These are phyloP conservation scores for Bombus cullumanus DNA, from an alignment of 1,140 invertebrate species.

Conservation along the genomic window DNA sequence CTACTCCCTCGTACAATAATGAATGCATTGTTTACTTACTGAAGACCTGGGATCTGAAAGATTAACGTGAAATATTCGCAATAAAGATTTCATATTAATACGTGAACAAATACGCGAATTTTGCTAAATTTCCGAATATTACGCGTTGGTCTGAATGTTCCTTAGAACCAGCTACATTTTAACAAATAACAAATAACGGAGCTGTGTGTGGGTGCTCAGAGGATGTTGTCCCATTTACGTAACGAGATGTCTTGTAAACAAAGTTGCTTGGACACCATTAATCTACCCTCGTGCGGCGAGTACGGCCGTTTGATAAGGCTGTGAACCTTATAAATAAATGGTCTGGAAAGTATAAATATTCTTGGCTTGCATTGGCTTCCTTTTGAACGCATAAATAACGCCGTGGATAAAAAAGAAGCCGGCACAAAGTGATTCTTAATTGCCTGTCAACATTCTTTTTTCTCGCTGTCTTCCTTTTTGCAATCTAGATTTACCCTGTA, in stretches of 20 bases:
- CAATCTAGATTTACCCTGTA: neutral
- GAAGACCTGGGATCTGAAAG: too few relatives aligned
- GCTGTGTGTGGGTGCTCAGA: neutral
- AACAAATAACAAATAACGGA: neutral
- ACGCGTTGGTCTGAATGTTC: neutral
- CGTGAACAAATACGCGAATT: neutral
- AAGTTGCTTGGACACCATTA: slow-evolving; percentile 5
- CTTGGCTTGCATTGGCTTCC: neutral
- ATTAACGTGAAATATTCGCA: too few relatives aligned
- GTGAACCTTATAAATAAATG: slow-evolving; percentile 35
- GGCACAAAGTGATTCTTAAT: slow-evolving; percentile 35
- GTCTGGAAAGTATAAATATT: slow-evolving; percentile 34
- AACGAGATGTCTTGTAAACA: slow-evolving; percentile 40
- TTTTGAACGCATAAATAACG: slow-evolving; percentile 28
- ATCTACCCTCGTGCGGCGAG: neutral
- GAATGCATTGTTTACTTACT: too few relatives aligned
- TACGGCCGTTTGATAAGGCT: neutral
- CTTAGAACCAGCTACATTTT: neutral
- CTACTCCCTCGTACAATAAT: too few relatives aligned
- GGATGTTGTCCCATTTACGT: slow-evolving; percentile 45
- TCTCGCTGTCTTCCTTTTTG: neutral
- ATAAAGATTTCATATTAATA: too few relatives aligned
- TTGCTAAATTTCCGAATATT: neutral
- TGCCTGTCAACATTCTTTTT: slow-evolving; percentile 9
- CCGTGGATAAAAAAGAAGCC: neutral